phyloP scores from a whole-genome alignment of 2,888 invertebrate species.

The Penaeus monodon region DNA sequence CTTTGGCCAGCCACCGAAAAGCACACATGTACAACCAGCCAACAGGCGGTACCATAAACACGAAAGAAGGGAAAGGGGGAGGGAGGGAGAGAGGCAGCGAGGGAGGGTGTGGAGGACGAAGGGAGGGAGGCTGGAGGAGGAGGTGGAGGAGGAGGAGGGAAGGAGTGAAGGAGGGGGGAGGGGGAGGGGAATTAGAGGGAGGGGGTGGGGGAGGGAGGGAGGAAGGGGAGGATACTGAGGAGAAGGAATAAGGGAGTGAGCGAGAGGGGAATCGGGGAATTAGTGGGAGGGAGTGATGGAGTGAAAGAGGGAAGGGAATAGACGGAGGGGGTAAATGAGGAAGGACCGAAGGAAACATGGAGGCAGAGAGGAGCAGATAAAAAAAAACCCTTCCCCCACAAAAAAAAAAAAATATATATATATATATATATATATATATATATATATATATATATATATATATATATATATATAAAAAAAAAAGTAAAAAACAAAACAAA shows the following conservation, averaged over 20 bases:
- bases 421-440: no score
- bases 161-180: background rate
- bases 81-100: background rate
- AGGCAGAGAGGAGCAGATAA: no score
- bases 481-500: no score
- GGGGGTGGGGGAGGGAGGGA: background rate
- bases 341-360: no score
- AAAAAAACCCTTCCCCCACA: no score
- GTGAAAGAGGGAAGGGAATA: background rate
- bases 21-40: no score
- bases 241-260: background rate
- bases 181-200: background rate
- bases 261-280: background rate
- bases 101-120: background rate
- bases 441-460: no score
- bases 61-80: background rate
- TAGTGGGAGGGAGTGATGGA: background rate
- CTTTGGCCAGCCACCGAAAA: no score
- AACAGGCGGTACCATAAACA: background rate
- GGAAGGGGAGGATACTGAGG: background rate
- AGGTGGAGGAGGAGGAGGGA: background rate
- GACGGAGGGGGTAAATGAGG: background rate
- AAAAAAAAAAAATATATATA: no score
- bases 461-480: no score
- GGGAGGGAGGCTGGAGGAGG: background rate